phyloP scores from a whole-genome alignment of 2,797 vertebrate species.

The Labeo calbasu region DNA sequence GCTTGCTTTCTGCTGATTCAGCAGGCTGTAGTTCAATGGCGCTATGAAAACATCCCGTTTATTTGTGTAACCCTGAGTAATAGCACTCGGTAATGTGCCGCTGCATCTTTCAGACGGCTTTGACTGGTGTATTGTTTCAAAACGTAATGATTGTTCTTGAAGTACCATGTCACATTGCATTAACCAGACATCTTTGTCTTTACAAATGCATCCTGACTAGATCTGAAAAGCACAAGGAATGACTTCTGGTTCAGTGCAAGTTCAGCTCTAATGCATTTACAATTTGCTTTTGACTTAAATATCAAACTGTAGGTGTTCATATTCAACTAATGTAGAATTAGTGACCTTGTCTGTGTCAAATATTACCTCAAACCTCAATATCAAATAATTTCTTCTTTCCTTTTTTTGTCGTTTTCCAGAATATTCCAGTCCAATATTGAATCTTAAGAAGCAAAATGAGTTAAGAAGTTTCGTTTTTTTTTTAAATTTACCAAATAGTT shows the following conservation, averaged over 20 bases:
- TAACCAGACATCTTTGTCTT: neutral
- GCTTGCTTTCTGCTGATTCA: conserved; percentile 35
- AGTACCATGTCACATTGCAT: neutral
- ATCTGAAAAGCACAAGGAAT: neutral
- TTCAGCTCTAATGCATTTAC: neutral
- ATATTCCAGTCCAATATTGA: too few species aligned
- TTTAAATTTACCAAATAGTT: neutral
- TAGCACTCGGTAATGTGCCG: neutral
- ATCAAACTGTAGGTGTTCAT: neutral
- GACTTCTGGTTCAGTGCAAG: neutral
- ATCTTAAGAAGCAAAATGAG: too few species aligned
- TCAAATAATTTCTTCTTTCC: neutral
- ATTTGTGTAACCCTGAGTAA: neutral
- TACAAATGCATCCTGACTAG: neutral
- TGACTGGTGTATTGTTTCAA: conserved; percentile 10
- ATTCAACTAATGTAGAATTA: too few species aligned
- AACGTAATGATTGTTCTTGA: conserved; percentile 2
- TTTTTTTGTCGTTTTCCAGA: neutral
- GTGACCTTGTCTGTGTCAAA: neutral
- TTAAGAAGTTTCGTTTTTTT: too few species aligned
- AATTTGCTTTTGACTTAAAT: neutral
- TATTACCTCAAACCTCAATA: neutral
- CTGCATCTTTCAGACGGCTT: neutral
- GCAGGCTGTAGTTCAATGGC: neutral
- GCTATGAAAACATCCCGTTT: neutral